phyloP scores from a whole-genome alignment of 92 coral and sea anemone species.

The Porites cylindrica region DNA sequence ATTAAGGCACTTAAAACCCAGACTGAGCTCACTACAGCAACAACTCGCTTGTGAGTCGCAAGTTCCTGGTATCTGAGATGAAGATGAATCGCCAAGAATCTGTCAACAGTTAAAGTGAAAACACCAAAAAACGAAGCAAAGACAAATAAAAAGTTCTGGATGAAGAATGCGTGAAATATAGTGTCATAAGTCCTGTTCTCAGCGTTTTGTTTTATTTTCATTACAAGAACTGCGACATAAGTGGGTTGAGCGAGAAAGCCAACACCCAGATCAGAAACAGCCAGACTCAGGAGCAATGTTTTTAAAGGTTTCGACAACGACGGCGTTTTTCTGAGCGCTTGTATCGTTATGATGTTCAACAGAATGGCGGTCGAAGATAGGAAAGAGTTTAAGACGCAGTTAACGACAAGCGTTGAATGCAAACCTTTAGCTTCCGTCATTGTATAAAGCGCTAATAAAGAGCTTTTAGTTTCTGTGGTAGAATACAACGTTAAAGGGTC shows the following conservation, averaged over 20 bases:
- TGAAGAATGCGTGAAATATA: not conserved
- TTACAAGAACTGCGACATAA: not conserved
- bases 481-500: no score
- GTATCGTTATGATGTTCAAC: not conserved
- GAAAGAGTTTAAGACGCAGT: not conserved
- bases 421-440: no score
- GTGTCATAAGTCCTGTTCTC: not conserved
- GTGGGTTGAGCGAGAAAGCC: not conserved
- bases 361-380: not conserved
- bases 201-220: not conserved
- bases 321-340: not conserved
- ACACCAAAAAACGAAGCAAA: not conserved
- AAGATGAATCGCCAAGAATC: slow-evolving; percentile 7
- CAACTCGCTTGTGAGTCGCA: slow-evolving; percentile 21
- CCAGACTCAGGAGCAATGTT: slow-evolving; percentile 9
- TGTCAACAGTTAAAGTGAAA: not conserved
- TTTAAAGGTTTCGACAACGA: not conserved
- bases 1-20: slow-evolving; percentile 9
- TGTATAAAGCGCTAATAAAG: no score
- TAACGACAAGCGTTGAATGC: not conserved
- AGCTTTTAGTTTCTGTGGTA: no score
- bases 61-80: slow-evolving; percentile 23
- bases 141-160: not conserved
- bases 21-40: not conserved
- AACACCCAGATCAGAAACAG: not conserved